Conservation (phyloP, 2,888 invertebrate species). For the Callyntrura sp. region DNA sequence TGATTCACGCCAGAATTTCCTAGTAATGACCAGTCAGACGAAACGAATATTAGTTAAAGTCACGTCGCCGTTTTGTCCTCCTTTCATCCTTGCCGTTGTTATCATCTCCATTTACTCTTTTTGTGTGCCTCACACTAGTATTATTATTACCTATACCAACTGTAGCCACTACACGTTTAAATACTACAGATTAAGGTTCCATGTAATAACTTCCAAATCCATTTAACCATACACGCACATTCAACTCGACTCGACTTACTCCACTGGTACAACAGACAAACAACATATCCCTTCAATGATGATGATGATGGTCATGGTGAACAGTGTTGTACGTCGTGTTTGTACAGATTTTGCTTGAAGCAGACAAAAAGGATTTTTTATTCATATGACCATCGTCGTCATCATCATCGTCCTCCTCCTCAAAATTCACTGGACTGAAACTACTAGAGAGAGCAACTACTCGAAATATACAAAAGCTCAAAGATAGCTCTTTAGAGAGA, state of each 20-base stretch:
- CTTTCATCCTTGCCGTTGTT: no score
- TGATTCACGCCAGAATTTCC: background rate
- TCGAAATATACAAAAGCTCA: constrained; percentile 4
- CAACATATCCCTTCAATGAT: constrained; percentile 18
- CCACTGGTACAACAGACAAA: background rate
- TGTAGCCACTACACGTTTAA: no score
- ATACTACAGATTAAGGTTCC: background rate
- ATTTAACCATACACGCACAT: background rate
- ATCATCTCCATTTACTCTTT: constrained; percentile 17
- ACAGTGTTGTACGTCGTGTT: constrained; percentile 9
- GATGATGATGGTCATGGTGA: background rate
- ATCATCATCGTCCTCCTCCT: constrained; percentile 9
- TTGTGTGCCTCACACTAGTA: background rate
- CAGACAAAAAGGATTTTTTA: constrained; percentile 25
- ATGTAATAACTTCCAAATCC: background rate
- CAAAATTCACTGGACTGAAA: background rate
- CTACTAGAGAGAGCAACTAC: background rate
- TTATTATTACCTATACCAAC: background rate
- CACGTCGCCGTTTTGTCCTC: constrained; percentile 80
- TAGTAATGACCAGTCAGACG: constrained; percentile 38
- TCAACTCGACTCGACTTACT: background rate
- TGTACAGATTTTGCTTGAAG: constrained; percentile 10
- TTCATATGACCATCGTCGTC: constrained; percentile 3
- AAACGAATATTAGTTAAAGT: constrained; percentile 81
- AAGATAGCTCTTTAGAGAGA: constrained; percentile 18